Evolutionary conservation across 2,797 vertebrate species (phyloP).

Genomic region (Hydrolagus colliei): DNA sequence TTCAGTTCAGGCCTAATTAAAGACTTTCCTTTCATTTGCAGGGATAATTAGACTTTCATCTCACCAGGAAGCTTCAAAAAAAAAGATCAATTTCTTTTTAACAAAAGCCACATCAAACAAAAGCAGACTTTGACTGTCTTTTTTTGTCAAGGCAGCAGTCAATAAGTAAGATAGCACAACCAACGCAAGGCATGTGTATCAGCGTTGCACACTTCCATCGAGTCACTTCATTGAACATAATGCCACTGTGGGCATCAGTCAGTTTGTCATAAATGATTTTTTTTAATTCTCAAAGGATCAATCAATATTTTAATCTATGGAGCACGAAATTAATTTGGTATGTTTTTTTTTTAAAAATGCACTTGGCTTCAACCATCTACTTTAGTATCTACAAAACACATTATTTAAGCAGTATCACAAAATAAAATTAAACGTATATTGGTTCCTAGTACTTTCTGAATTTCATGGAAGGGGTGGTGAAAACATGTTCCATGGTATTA

Average conservation of each 20-base stretch:
- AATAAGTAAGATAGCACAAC: constrained; percentile 86
- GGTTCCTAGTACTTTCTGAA: no score
- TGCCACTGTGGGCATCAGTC: neutral
- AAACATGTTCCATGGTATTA: no score
- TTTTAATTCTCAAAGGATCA: neutral
- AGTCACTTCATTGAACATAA: neutral
- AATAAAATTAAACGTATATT: no score
- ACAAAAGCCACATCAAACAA: constrained; percentile 81
- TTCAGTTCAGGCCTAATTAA: constrained; percentile 92
- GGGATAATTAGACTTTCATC: constrained; percentile 99
- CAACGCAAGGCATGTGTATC: constrained; percentile 61
- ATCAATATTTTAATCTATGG: neutral
- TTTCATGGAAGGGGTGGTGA: no score
- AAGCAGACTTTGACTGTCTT: constrained; percentile 81
- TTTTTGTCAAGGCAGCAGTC: constrained; percentile 80
- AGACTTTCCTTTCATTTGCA: constrained; percentile 89
- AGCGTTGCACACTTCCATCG: neutral
- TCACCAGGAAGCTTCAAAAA: constrained; percentile 83
- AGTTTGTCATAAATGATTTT: constrained; percentile 16
- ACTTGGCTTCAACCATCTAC: no score
- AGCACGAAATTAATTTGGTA: neutral
- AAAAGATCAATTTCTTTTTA: constrained; percentile 87
- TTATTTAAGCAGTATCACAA: no score
- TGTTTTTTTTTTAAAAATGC: no score
- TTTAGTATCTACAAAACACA: no score